Evolutionary conservation across 2,113 vertebrate species (phyloP), one percentile per base, ranked within the genome.

Genomic region (Parotia lawesii): DNA sequence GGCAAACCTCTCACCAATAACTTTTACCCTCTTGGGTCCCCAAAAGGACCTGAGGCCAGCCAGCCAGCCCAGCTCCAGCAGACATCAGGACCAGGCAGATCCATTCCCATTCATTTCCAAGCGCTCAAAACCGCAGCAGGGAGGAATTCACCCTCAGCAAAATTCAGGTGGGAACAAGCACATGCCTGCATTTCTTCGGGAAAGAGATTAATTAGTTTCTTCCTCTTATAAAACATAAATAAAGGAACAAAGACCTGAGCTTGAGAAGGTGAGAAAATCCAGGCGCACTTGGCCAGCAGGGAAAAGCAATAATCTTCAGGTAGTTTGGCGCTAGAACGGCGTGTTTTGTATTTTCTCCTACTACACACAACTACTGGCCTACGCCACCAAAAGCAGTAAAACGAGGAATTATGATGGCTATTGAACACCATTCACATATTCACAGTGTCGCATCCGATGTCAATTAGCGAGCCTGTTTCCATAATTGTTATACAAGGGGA

Each of bases 401-500:
- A 94, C 67, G 94, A 96, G 91, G 71, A 95, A 95, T 97, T 92
- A 95, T 44, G 89, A 96, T 73, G 94, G 78, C 64, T 48, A 80
- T 87, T 85, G 93, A 97, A 45, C 87, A 87, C 84, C 80, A 70
- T 38, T 95, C 95, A 94, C 69, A 88, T 85, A 87, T n/a, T 69
- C 86, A 50, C 58, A 74, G 90, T 45, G 67, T 85, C 2, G 1
- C 62, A 74, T 69, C 73, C 80, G 5, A 71, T 94, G 86, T 96
- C 97, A 96, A 94, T 97, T 97, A 97, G 81, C 11, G 1, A 27
- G 44, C 3, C 2, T 91, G 94, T 96, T 97, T 90, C 94, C 90
- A 58, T 96, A 96, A 97, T 96, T 95, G 90, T 96, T 95, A 87
- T 88, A 97, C 93, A 93, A 96, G 94, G 91, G 93, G 85, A 91